These are phyloP conservation scores for Drosophila melanica DNA, from an alignment of 1,140 invertebrate species.

Conservation along the genomic window DNA sequence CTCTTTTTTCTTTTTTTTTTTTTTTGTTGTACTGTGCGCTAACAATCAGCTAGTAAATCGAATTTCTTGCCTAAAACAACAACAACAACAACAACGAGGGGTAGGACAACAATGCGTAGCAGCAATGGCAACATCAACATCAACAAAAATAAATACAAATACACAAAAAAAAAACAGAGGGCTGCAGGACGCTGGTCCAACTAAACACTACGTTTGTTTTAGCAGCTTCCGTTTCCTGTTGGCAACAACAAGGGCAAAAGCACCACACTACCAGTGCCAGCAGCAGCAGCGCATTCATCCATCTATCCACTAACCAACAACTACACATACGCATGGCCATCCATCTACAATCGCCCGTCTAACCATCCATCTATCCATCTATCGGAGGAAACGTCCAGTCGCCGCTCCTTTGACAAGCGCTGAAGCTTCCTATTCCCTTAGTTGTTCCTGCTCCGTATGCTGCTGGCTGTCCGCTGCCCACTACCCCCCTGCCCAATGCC, in stretches of 20 bases:
- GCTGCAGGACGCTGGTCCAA: constrained; percentile 54
- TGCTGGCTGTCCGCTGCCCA: not conserved
- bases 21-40: constrained; percentile 52
- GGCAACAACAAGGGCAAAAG: constrained; percentile 6
- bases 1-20: constrained; percentile 29
- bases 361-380: constrained; percentile 55
- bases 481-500: constrained; percentile 5
- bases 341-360: constrained; percentile 68
- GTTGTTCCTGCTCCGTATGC: constrained; percentile 9
- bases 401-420: constrained; percentile 73
- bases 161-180: constrained; percentile 34
- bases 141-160: constrained; percentile 73
- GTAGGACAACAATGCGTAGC: constrained; percentile 52
- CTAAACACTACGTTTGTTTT: constrained; percentile 81
- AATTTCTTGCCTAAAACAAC: constrained; percentile 80
- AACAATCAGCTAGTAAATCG: constrained; percentile 81
- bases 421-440: constrained; percentile 58
- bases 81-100: constrained; percentile 37
- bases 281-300: constrained; percentile 54
- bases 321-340: constrained; percentile 74
- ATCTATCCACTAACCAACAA: constrained; percentile 70
- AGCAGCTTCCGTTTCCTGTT: constrained; percentile 81
- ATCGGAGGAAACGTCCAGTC: constrained; percentile 64
- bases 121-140: constrained; percentile 46
- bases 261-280: constrained; percentile 7